Evolutionary conservation across 2,113 vertebrate species (phyloP).

Genomic region (Cyphomyrus discorhynchus): DNA sequence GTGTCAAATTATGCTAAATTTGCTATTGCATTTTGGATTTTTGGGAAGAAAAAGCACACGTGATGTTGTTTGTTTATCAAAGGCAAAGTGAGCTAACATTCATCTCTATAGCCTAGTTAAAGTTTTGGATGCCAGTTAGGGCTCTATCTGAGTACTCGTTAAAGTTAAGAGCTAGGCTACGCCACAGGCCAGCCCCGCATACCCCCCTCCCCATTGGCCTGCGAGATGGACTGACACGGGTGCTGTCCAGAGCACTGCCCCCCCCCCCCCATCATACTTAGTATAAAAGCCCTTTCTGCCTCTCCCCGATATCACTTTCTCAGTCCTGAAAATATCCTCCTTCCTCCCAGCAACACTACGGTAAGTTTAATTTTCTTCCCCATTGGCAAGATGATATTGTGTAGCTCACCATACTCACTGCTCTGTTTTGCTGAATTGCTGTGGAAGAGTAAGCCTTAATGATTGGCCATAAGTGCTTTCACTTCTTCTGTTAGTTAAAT

Average conservation of each 20-base stretch:
- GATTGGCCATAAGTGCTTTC: not conserved
- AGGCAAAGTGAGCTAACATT: not conserved
- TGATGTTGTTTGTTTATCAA: not conserved
- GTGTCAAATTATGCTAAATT: not conserved
- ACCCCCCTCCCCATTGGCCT: slow-evolving; percentile 38
- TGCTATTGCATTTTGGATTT: not conserved
- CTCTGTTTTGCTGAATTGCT: not conserved
- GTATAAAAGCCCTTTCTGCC: slow-evolving; percentile 41
- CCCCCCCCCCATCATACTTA: not conserved
- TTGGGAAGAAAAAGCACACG: not conserved
- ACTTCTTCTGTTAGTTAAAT: not conserved
- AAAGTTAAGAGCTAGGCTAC: not conserved
- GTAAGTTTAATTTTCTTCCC: slow-evolving; percentile 31
- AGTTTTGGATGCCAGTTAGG: not conserved
- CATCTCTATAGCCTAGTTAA: not conserved
- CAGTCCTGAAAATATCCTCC: slow-evolving; percentile 2
- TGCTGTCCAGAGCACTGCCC: slow-evolving; percentile 28
- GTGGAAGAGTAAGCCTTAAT: not conserved
- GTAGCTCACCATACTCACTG: not conserved
- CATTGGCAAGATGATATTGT: not conserved
- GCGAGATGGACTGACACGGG: slow-evolving; percentile 30
- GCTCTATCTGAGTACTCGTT: not conserved
- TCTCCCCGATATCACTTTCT: slow-evolving; percentile 4
- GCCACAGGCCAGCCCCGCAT: slow-evolving; percentile 43
- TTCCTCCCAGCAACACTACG: not conserved